phyloP scores from a whole-genome alignment of 2,797 vertebrate genomes.

The Enteromius argenteus region DNA sequence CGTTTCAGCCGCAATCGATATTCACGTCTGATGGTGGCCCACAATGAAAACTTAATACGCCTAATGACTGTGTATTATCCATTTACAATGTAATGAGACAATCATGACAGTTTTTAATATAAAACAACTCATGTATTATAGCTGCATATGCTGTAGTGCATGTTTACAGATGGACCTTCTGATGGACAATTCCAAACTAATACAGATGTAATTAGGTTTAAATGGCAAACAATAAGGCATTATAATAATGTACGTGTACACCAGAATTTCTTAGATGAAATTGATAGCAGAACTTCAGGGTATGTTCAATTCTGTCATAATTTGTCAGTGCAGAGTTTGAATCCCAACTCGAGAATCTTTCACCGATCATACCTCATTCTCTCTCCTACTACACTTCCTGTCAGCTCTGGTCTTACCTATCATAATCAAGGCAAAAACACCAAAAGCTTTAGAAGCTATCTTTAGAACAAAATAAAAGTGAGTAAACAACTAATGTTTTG shows the following conservation, averaged over 20 bases:
- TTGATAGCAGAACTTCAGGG: not conserved
- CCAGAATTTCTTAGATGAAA: not conserved
- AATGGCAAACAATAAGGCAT: not conserved
- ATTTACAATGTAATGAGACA: slow-evolving; percentile 51
- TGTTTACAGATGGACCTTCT: not conserved
- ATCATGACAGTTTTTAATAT: not conserved
- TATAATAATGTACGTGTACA: not conserved
- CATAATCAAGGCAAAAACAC: not conserved
- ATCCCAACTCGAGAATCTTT: not conserved
- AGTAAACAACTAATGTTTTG: not conserved
- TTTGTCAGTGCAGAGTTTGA: not conserved
- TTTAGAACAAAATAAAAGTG: not conserved
- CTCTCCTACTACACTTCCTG: not conserved
- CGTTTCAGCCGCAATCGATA: slow-evolving; percentile 58
- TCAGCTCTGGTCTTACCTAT: not conserved
- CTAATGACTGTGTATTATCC: slow-evolving; percentile 53
- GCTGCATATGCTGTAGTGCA: slow-evolving; percentile 37
- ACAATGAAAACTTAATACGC: slow-evolving; percentile 52
- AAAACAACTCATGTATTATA: not conserved
- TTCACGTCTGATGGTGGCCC: slow-evolving; percentile 29
- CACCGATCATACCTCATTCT: not conserved
- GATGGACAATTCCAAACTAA: not conserved
- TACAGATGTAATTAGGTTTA: not conserved
- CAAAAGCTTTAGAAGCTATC: not conserved
- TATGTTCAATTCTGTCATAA: not conserved